These are phyloP conservation scores for Monoplex corrugatus DNA, from an alignment of 2,888 invertebrate genomes.

Conservation along the genomic window DNA sequence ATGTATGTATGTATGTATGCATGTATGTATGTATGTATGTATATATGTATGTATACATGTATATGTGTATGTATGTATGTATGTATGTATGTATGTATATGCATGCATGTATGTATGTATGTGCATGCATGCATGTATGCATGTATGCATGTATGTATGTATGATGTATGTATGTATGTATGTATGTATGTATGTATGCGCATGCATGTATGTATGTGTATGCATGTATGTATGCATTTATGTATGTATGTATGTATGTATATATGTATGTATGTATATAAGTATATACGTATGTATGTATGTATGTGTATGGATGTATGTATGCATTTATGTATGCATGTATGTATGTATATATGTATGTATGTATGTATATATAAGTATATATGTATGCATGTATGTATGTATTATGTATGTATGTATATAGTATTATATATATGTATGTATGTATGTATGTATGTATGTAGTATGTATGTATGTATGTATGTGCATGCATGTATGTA, in stretches of 20 bases:
- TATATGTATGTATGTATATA: slow-evolving; percentile 31
- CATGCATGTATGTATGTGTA: not conserved
- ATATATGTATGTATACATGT: not conserved
- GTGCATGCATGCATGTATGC: not conserved
- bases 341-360: too few relatives aligned
- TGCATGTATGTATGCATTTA: not conserved
- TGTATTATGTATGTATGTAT: too few relatives aligned
- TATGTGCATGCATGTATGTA: too few relatives aligned
- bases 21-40: not conserved
- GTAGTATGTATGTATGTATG: too few relatives aligned
- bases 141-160: not conserved
- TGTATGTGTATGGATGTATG: too few relatives aligned
- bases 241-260: slow-evolving; percentile 5
- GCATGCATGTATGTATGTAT: not conserved
- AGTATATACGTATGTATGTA: not conserved
- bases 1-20: not conserved
- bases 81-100: not conserved
- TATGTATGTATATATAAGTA: too few relatives aligned
- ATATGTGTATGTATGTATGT: slow-evolving; percentile 16
- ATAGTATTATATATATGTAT: too few relatives aligned
- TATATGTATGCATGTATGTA: too few relatives aligned
- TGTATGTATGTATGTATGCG: not conserved
- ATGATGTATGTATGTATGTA: not conserved
- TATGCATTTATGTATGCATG: too few relatives aligned
- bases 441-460: too few relatives aligned